Percentiles rank a stretch among this genome's conserved stretches.
Evolutionary conservation across 2,113 vertebrate species (phyloP).

Genomic region (Ranitomeya variabilis): DNA sequence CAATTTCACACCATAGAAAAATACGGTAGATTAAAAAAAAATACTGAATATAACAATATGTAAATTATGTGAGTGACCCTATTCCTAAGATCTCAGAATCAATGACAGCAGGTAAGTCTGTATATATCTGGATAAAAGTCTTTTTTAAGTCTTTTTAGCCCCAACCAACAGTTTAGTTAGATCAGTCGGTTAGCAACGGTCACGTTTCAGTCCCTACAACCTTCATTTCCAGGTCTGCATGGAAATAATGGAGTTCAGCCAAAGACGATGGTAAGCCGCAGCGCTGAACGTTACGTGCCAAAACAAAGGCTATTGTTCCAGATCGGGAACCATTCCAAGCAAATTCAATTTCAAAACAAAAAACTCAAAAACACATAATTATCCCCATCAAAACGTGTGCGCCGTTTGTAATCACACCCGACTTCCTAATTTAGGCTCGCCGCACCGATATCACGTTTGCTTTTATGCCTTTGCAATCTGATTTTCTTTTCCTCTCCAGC

Average conservation of each 20-base stretch:
- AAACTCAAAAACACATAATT: constrained; percentile 41
- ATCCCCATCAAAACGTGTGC: constrained; percentile 30
- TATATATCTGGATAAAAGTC: not conserved
- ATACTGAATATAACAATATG: not conserved
- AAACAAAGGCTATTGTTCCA: constrained; percentile 1
- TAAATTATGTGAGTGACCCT: not conserved
- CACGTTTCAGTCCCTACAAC: not conserved
- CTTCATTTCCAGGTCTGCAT: constrained; percentile 17
- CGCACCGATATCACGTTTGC: constrained; percentile 16
- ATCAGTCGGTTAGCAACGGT: not conserved
- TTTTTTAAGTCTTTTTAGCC: not conserved
- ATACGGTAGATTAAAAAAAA: not conserved
- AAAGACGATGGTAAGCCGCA: not conserved
- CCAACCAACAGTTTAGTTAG: not conserved
- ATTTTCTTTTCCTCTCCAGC: constrained; percentile 43
- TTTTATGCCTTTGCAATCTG: constrained; percentile 39
- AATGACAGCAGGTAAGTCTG: not conserved
- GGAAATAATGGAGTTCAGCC: not conserved
- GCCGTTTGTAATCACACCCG: constrained; percentile 45
- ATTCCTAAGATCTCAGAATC: not conserved
- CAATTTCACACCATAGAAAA: not conserved
- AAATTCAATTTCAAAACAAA: constrained; percentile 37
- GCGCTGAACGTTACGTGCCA: not conserved
- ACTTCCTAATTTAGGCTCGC: constrained; percentile 40
- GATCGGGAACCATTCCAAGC: constrained; percentile 8